Base-by-base conservation (phyloP, 1,140 invertebrate genomes). In the Neuroterus valhalla region DNA sequence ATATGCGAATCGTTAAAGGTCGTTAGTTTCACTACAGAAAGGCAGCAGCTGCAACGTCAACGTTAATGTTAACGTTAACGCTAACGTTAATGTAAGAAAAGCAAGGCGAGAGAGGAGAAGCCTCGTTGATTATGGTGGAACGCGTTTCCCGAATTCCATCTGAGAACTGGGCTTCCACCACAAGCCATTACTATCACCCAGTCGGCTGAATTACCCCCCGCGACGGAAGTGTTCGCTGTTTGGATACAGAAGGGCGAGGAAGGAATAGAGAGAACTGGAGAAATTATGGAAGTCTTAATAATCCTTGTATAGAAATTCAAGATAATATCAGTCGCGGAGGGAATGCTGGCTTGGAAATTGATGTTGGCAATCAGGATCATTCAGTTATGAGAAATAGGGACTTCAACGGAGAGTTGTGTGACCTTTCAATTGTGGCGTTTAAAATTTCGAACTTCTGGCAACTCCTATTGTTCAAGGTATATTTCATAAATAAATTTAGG, bases 41-140 rank as follows among this genome's bases (percentile, higher is more conserved):
- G 8, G 55, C 26, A 26, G n/a, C 55, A 38, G 55, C 26, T 62
- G 55, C 55, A 62, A 62, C 26, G 31, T 62, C 55, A 62, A 62
- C 31, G 55, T 62, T 62, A 62, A 62, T 12, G 26, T 38, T 62
- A 62, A 62, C 52, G 52, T 62, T 62, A 62, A 62, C 52, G 52
- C 31, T 62, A 62, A 62, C 21, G 52, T 62, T 62, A 62, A 62
- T 23, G 31, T 62, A 62, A 62, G 55, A 26, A 62, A 62, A 62
- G 26, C 55, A 62, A 62, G 11, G 26, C 15, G 55, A 62, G 23
- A 15, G 3, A 14, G 31, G 55, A 26, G 55, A 62, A 38, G n/a
- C 26, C 55, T 62, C 26, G 55, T 62, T 62, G 26, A 62, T 62
- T 38, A 38, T 62, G 55, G 55, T 38, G 31, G 55, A 62, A 62